A percentile compares a stretch with the other conserved stretches of the same genome.
Evolutionary conservation across 2,113 vertebrate genomes (phyloP).

Genomic region (Semicossyphus pulcher): DNA sequence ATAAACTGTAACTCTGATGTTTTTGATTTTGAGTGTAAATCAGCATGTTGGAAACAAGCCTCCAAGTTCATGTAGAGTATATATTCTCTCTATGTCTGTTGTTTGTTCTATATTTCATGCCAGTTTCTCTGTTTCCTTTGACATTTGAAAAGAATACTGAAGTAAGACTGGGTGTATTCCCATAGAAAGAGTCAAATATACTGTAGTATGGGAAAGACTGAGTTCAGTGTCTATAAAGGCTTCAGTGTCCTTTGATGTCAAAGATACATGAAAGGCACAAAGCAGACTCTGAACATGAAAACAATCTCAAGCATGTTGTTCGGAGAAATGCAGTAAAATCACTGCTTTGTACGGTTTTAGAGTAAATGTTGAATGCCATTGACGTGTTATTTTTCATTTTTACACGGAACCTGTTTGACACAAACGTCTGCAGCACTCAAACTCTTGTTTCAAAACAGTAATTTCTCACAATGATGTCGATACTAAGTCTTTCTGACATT

Average conservation of each 20-base stretch:
- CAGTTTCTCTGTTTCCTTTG: neutral
- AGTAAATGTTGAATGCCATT: neutral
- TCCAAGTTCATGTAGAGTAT: neutral
- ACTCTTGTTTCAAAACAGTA: too few species aligned
- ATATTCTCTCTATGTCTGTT: neutral
- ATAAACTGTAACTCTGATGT: too few species aligned
- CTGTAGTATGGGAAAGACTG: neutral
- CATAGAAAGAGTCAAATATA: neutral
- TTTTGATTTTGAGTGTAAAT: too few species aligned
- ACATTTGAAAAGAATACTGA: neutral
- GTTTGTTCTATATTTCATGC: slow-evolving; percentile 7
- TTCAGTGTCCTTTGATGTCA: slow-evolving; percentile 9
- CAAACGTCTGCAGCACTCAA: too few species aligned
- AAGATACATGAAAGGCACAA: slow-evolving; percentile 6
- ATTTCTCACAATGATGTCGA: neutral
- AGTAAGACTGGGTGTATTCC: neutral
- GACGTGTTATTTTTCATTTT: neutral
- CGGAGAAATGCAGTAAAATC: neutral
- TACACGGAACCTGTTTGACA: neutral
- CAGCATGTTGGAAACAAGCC: too few species aligned
- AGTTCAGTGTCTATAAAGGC: neutral
- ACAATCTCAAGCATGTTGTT: neutral
- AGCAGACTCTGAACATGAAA: neutral
- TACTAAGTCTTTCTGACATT: neutral
- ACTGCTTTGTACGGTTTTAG: neutral